Conservation (phyloP, 2,113 vertebrate genomes). For the Colinus virginianus region DNA sequence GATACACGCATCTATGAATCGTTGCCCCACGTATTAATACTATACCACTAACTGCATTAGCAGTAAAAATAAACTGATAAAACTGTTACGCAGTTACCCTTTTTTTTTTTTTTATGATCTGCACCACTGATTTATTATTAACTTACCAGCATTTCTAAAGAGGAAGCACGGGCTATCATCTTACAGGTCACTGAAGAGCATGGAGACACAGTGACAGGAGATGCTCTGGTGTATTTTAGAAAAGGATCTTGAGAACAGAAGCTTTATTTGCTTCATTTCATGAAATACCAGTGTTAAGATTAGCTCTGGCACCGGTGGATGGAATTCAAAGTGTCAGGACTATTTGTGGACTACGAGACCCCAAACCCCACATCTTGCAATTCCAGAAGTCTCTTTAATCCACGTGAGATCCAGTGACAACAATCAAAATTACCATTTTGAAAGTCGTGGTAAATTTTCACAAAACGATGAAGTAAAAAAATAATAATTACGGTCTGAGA, state of each 20-base stretch:
- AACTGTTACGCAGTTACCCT: not conserved
- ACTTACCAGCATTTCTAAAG: not conserved
- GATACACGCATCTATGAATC: not conserved
- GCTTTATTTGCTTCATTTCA: not conserved
- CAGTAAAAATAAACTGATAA: not conserved
- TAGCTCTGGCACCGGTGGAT: not conserved
- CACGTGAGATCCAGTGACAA: not conserved
- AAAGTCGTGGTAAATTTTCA: not conserved
- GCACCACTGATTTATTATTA: not conserved
- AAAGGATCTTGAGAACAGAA: not conserved
- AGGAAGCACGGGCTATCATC: not conserved
- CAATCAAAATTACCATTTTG: not conserved
- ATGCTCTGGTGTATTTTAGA: not conserved
- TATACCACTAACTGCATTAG: not conserved
- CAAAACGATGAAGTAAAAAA: not conserved
- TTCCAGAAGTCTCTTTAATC: not conserved
- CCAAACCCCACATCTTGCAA: not conserved
- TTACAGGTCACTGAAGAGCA: not conserved
- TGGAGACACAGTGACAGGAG: not conserved
- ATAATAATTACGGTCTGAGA: too few relatives aligned
- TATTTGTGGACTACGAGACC: not conserved
- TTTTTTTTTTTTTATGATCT: not conserved
- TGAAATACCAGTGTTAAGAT: not conserved
- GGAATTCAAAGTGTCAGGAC: not conserved
- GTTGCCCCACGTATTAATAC: not conserved